phyloP scores from a whole-genome alignment of 1,140 invertebrate species.

The Brachionus rotundiformis region DNA sequence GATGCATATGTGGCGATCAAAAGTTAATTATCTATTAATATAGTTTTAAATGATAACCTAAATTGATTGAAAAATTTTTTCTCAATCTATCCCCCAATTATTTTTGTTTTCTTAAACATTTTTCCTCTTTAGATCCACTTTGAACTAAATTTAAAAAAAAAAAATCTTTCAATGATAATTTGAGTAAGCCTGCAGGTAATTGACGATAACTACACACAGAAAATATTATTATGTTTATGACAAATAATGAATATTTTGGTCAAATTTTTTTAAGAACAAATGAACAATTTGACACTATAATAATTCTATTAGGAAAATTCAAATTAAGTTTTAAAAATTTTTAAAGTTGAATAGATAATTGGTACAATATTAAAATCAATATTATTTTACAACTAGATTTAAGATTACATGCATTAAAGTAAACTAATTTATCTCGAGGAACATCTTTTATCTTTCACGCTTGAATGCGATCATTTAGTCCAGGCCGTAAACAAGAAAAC shows the following conservation, averaged over 20 bases:
- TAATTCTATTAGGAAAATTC: background rate
- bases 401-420: background rate
- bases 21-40: too few relatives aligned
- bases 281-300: background rate
- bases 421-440: background rate
- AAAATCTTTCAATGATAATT: too few relatives aligned
- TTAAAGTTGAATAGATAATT: background rate
- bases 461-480: background rate
- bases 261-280: background rate
- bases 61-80: background rate
- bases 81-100: background rate
- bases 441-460: background rate
- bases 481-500: background rate
- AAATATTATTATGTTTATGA: too few relatives aligned
- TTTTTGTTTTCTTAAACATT: background rate
- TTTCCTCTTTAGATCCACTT: background rate
- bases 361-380: background rate
- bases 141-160: background rate
- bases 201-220: too few relatives aligned
- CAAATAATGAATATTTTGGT: constrained; percentile 17
- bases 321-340: background rate
- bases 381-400: background rate
- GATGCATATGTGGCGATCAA: too few relatives aligned
- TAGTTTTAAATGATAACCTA: too few relatives aligned
- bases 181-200: too few relatives aligned